A percentile compares a stretch with the other conserved stretches of the same genome.
Conservation (phyloP, 2,888 invertebrate species). For the Brachyptera putata region DNA sequence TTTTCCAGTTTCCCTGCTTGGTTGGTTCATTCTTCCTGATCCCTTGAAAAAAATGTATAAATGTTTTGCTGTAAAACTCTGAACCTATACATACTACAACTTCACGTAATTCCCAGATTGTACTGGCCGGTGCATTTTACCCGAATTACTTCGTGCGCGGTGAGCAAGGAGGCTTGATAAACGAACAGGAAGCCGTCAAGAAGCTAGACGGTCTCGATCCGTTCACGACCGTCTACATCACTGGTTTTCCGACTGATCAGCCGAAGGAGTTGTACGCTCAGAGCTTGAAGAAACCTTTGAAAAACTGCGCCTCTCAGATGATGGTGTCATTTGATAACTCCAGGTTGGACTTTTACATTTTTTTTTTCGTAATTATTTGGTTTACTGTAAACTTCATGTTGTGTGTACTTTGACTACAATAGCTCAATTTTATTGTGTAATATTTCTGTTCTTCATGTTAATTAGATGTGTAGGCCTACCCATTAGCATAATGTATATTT, state of each 20-base stretch:
- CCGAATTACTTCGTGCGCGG: slow-evolving; percentile 79
- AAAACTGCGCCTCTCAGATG: slow-evolving; percentile 48
- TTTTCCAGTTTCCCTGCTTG: too few species aligned
- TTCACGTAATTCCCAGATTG: too few species aligned
- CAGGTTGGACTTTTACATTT: slow-evolving; percentile 48
- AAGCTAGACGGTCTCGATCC: slow-evolving; percentile 70
- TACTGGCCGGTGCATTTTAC: slow-evolving; percentile 86
- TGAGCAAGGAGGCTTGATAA: slow-evolving; percentile 49
- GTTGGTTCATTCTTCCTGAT: too few species aligned
- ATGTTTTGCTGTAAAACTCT: too few species aligned
- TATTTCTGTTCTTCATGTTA: too few species aligned
- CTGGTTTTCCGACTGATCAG: slow-evolving; percentile 52
- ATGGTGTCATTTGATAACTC: slow-evolving; percentile 52
- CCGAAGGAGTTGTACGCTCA: slow-evolving; percentile 66
- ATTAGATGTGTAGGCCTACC: too few species aligned
- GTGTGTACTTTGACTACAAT: slow-evolving; percentile 41
- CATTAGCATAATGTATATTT: too few species aligned
- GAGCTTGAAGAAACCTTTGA: slow-evolving; percentile 58
- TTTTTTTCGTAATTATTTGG: slow-evolving; percentile 35
- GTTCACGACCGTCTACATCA: slow-evolving; percentile 64
- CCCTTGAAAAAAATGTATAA: too few species aligned
- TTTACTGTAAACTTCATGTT: too few species aligned
- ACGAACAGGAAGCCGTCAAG: slow-evolving; percentile 64
- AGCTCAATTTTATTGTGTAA: too few species aligned
- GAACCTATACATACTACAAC: too few species aligned